Evolutionary conservation across 2,888 invertebrate species (phyloP).

Genomic region (Ceraclea dissimilis): DNA sequence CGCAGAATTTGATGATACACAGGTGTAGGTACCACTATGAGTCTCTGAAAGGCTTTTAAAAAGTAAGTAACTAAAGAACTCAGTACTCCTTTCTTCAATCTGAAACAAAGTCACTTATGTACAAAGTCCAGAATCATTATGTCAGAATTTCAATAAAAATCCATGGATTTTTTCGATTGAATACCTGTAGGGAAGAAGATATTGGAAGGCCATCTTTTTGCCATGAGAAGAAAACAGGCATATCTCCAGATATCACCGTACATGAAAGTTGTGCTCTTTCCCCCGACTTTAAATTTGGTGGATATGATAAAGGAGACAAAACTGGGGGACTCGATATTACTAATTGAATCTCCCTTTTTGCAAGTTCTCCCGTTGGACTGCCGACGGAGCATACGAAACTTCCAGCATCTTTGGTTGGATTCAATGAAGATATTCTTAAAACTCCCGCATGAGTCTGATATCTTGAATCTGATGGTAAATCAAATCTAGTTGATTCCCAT

Average conservation of each 20-base stretch:
- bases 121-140: no score
- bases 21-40: constrained; percentile 65
- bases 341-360: constrained; percentile 62
- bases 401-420: constrained; percentile 63
- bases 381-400: constrained; percentile 72
- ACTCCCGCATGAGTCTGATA: constrained; percentile 50
- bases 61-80: constrained; percentile 64
- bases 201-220: constrained; percentile 58
- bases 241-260: constrained; percentile 67
- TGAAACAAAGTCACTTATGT: no score
- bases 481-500: constrained; percentile 48
- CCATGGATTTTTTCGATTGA: no score
- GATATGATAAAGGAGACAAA: constrained; percentile 76
- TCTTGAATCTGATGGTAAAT: constrained; percentile 32
- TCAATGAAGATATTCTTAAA: constrained; percentile 54
- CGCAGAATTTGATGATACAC: constrained; percentile 64
- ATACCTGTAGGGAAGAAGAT: constrained; percentile 57
- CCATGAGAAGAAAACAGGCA: constrained; percentile 62
- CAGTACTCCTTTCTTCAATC: constrained; percentile 61
- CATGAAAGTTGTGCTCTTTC: constrained; percentile 78
- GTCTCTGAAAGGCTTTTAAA: constrained; percentile 62
- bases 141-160: not conserved
- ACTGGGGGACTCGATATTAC: constrained; percentile 64
- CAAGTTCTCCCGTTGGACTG: constrained; percentile 67
- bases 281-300: constrained; percentile 67